Conservation (phyloP, 2,113 vertebrate genomes). For the Falco punctatus region DNA sequence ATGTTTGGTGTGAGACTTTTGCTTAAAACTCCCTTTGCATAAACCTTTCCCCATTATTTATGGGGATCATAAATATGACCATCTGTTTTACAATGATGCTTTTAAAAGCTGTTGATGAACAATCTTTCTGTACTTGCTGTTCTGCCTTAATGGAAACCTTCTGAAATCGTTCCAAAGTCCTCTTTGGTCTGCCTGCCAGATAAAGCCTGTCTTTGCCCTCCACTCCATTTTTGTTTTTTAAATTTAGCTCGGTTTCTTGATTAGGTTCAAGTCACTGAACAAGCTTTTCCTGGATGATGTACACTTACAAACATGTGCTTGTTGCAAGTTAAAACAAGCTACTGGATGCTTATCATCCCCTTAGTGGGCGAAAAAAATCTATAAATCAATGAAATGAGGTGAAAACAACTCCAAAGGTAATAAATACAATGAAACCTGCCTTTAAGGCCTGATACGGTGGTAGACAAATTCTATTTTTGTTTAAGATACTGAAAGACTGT, state of each 20-base stretch:
- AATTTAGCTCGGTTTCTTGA: conserved; percentile 29
- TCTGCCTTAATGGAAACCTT: neutral
- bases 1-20: neutral
- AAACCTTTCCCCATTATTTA: neutral
- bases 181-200: neutral
- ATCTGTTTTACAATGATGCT: neutral
- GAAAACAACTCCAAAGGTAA: neutral
- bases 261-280: neutral
- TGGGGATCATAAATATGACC: neutral
- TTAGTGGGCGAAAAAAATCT: neutral
- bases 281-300: neutral
- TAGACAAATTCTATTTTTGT: neutral
- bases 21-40: neutral
- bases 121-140: neutral
- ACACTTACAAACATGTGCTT: neutral
- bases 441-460: neutral
- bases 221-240: neutral
- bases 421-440: neutral
- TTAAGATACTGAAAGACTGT: neutral
- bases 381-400: neutral
- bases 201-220: neutral
- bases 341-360: neutral
- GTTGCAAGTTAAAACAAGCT: neutral
- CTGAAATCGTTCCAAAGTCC: neutral
- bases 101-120: neutral